Conservation (phyloP, 1,140 invertebrate genomes). For the Plodia interpunctella region DNA sequence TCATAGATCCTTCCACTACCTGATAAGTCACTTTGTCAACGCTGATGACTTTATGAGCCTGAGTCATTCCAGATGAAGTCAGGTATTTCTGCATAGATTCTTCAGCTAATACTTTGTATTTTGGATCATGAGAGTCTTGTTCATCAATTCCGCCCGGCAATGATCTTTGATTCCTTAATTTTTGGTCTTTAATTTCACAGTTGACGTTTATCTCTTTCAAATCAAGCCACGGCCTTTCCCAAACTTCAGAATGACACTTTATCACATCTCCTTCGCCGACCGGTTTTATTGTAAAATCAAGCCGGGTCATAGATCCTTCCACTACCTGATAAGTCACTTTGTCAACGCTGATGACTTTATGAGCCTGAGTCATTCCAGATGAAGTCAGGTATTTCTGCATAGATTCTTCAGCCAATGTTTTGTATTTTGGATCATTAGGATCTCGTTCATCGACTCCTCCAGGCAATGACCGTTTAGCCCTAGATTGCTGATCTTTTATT, state of each 20-base stretch:
- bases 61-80: conserved; percentile 14
- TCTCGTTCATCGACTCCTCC: conserved; percentile 20
- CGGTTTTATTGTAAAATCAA: conserved; percentile 21
- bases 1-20: conserved; percentile 30
- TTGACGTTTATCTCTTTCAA: conserved; percentile 19
- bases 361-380: conserved; percentile 19
- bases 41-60: conserved; percentile 29
- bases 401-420: conserved; percentile 35
- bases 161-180: conserved; percentile 7
- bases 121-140: conserved; percentile 25
- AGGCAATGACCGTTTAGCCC: neutral
- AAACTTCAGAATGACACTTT: conserved; percentile 73
- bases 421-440: conserved; percentile 26
- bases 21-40: conserved; percentile 33
- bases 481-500: neutral
- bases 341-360: conserved; percentile 31
- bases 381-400: conserved; percentile 31
- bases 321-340: conserved; percentile 35
- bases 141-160: conserved; percentile 3
- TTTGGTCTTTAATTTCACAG: conserved; percentile 13
- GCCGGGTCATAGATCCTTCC: conserved; percentile 21
- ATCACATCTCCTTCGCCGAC: conserved; percentile 16
- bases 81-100: conserved; percentile 40
- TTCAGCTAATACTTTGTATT: conserved; percentile 32
- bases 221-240: conserved; percentile 77